These are phyloP conservation scores for Leptatherina wallacei DNA, from an alignment of 2,797 vertebrate genomes.

Conservation along the genomic window DNA sequence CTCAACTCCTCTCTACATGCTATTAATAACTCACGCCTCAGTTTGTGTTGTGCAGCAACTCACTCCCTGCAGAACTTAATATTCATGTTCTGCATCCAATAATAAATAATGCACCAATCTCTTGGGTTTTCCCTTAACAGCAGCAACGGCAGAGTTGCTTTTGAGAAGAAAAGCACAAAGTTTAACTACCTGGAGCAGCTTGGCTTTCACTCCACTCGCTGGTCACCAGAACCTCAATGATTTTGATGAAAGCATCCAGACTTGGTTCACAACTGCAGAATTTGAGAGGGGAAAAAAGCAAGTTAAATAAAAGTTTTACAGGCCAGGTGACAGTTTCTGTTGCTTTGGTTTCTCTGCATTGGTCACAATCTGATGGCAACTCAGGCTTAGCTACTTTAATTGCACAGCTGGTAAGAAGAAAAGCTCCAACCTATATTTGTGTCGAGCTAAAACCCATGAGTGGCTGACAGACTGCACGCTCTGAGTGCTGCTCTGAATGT, in stretches of 20 bases:
- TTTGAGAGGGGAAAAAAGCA: slow-evolving; percentile 17
- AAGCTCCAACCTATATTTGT: slow-evolving; percentile 51
- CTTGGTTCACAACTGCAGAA: slow-evolving; percentile 89
- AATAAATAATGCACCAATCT: slow-evolving; percentile 3
- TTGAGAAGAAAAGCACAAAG: background rate
- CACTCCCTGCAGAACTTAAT: slow-evolving; percentile 11
- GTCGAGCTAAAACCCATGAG: slow-evolving; percentile 43
- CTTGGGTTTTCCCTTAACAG: background rate
- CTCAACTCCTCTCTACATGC: slow-evolving; percentile 31
- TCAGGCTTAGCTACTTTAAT: slow-evolving; percentile 62
- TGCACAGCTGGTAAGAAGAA: slow-evolving; percentile 62
- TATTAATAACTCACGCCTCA: slow-evolving; percentile 56
- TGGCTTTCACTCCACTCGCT: slow-evolving; percentile 93
- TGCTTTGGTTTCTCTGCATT: slow-evolving; percentile 18
- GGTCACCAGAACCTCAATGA: slow-evolving; percentile 92
- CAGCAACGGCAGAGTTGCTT: background rate
- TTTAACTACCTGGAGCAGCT: slow-evolving; percentile 90
- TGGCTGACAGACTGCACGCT: slow-evolving; percentile 22
- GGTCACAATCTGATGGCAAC: slow-evolving; percentile 56
- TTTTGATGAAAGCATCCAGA: slow-evolving; percentile 90
- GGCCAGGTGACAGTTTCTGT: slow-evolving; percentile 27
- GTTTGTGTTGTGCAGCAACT: slow-evolving; percentile 31
- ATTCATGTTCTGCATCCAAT: slow-evolving; percentile 9
- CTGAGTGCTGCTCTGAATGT: slow-evolving; percentile 11
- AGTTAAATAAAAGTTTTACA: slow-evolving; percentile 46